phyloP scores from a whole-genome alignment of 1,140 invertebrate genomes.

The Cotesia chilonis region DNA sequence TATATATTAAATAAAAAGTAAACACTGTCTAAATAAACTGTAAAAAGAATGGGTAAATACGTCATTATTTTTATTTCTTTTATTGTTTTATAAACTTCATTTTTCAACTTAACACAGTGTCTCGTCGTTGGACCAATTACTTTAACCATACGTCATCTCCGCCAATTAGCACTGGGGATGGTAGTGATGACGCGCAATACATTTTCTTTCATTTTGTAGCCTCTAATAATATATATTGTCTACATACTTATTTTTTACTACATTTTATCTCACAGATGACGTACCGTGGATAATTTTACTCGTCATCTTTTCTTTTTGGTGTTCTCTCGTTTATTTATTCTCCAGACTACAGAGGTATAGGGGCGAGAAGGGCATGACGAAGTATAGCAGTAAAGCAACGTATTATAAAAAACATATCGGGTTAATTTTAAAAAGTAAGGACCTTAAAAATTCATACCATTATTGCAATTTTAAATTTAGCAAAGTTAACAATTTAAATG shows the following conservation, averaged over 20 bases:
- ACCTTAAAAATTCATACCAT: no score
- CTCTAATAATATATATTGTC: constrained; percentile 9
- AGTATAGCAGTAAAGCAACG: no score
- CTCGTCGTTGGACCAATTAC: constrained; percentile 40
- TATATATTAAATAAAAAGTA: no score
- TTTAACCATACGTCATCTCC: constrained; percentile 38
- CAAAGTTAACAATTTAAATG: no score
- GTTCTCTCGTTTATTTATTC: background rate
- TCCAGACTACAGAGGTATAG: background rate
- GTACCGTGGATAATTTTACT: constrained; percentile 39
- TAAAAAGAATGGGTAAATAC: no score
- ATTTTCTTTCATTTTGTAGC: constrained; percentile 27
- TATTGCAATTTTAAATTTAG: no score
- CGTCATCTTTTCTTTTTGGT: constrained; percentile 8
- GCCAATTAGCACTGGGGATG: constrained; percentile 39
- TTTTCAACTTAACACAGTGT: background rate
- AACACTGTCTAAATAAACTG: no score
- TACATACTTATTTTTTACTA: background rate
- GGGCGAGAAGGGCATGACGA: no score
- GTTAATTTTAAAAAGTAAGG: no score
- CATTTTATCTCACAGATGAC: constrained; percentile 27
- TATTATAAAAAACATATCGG: no score
- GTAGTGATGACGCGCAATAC: constrained; percentile 10
- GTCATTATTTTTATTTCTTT: background rate
- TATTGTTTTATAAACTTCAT: background rate